These are phyloP conservation scores for Andrena praecox DNA, from an alignment of 2,888 invertebrate genomes.

Conservation along the genomic window DNA sequence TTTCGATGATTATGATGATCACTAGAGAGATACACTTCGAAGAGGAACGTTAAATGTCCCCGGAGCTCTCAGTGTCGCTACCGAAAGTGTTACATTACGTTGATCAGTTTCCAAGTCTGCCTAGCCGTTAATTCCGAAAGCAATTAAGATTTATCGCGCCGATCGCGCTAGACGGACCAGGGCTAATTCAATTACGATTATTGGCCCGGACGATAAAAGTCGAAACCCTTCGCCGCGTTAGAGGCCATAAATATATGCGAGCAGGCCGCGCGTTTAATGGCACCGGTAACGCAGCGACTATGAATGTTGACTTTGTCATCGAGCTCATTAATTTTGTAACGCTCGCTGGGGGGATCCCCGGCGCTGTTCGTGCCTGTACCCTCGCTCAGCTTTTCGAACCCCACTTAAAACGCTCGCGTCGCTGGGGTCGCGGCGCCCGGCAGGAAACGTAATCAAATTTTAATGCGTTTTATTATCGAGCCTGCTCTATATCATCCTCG, in stretches of 20 bases:
- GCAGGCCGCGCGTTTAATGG: slow-evolving; percentile 37
- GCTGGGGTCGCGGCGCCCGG: slow-evolving; percentile 28
- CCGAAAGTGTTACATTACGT: slow-evolving; percentile 21
- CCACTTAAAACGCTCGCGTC: slow-evolving; percentile 45
- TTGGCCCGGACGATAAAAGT: slow-evolving; percentile 38
- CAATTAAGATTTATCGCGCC: slow-evolving; percentile 43
- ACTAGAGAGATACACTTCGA: too few species aligned
- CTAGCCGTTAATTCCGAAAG: not conserved
- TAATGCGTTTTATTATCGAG: slow-evolving; percentile 66
- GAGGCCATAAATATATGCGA: slow-evolving; percentile 45
- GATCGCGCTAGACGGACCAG: slow-evolving; percentile 21
- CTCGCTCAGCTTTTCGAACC: slow-evolving; percentile 51
- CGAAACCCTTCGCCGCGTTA: slow-evolving; percentile 22
- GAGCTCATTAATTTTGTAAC: slow-evolving; percentile 67
- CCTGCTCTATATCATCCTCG: slow-evolving; percentile 41
- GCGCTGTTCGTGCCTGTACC: slow-evolving; percentile 46
- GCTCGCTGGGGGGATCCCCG: slow-evolving; percentile 32
- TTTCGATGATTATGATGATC: too few species aligned
- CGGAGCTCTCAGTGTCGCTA: not conserved
- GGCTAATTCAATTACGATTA: slow-evolving; percentile 50
- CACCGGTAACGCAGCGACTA: slow-evolving; percentile 33
- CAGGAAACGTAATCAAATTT: slow-evolving; percentile 68
- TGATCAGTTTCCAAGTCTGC: slow-evolving; percentile 5
- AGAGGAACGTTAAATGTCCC: not conserved
- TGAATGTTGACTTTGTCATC: slow-evolving; percentile 68